Evolutionary conservation across 2,797 vertebrate species (phyloP).

Genomic region (Neostethus bicornis): DNA sequence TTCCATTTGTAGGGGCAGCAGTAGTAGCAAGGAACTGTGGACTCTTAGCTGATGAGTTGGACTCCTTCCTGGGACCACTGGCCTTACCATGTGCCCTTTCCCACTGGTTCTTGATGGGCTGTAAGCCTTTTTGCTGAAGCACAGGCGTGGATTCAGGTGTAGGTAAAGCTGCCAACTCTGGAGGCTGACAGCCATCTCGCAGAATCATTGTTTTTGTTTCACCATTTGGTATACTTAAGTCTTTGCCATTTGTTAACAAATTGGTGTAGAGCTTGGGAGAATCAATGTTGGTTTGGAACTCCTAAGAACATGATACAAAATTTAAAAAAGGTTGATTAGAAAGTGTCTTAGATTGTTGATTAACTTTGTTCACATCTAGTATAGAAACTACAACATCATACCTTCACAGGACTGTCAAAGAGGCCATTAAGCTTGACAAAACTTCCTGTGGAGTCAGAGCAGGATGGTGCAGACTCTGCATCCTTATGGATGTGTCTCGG

Average conservation of each 20-base stretch:
- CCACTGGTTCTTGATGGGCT: conserved; percentile 92
- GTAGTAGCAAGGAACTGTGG: conserved; percentile 91
- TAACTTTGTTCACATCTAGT: conserved; percentile 12
- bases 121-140: conserved; percentile 93
- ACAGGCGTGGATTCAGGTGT: conserved; percentile 97
- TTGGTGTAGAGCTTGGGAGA: conserved; percentile 95
- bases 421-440: conserved; percentile 95
- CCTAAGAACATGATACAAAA: conserved; percentile 63
- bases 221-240: conserved; percentile 80
- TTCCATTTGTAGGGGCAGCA: conserved; percentile 78
- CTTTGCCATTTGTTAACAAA: conserved; percentile 90
- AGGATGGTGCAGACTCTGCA: conserved; percentile 91
- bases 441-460: conserved; percentile 93
- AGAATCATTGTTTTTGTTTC: conserved; percentile 92
- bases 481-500: conserved; percentile 93
- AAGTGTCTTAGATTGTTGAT: conserved; percentile 15
- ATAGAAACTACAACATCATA: conserved; percentile 37
- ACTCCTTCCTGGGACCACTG: conserved; percentile 86
- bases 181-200: conserved; percentile 89
- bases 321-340: conserved; percentile 34
- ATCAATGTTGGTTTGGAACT: conserved; percentile 93
- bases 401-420: conserved; percentile 96
- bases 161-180: conserved; percentile 93
- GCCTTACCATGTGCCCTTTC: conserved; percentile 87
- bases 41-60: conserved; percentile 83